phyloP scores from a whole-genome alignment of 2,113 vertebrate genomes.

The Otocyon megalotis region DNA sequence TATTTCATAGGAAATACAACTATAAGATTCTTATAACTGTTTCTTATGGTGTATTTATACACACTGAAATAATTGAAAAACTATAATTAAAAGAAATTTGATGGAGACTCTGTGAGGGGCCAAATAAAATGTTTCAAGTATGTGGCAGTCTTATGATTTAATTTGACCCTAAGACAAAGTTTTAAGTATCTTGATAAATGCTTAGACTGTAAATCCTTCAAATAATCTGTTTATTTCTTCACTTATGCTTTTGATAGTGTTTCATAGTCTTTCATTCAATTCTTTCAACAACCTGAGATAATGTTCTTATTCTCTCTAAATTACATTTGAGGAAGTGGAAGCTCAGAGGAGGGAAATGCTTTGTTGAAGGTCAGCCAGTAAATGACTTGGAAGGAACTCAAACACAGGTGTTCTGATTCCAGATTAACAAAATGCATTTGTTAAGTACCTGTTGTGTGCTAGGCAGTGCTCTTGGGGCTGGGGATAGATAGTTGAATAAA shows the following conservation, averaged over 20 bases:
- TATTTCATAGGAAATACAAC: background rate
- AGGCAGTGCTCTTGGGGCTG: background rate
- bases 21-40: background rate
- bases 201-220: background rate
- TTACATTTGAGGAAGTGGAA: slow-evolving; percentile 5
- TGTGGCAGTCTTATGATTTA: background rate
- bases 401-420: background rate
- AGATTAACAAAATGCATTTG: background rate
- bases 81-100: background rate
- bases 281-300: background rate
- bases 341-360: background rate
- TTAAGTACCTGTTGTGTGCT: background rate
- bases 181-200: slow-evolving; percentile 57
- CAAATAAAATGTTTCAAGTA: background rate
- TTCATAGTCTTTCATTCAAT: background rate
- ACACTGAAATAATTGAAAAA: slow-evolving; percentile 35
- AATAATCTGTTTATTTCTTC: slow-evolving; percentile 55
- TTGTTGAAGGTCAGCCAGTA: background rate
- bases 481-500: background rate
- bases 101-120: background rate
- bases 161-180: background rate
- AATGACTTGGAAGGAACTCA: background rate
- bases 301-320: slow-evolving; percentile 1
- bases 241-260: background rate
- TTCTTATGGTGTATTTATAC: background rate